phyloP scores from a whole-genome alignment of 2,797 vertebrate genomes.

The Psittacula derbiana region DNA sequence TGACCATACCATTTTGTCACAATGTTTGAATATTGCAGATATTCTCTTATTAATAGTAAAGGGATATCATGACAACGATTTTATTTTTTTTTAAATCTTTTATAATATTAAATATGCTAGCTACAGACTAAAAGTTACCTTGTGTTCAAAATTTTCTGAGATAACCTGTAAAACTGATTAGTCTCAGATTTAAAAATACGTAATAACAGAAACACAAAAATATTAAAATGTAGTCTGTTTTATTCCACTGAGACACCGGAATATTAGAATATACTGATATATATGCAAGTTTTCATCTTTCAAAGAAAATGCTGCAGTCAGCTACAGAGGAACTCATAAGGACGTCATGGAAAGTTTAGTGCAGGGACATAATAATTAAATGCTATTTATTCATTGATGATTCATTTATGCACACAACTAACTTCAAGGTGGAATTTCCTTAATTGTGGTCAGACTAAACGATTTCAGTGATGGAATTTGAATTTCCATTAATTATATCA shows the following conservation, averaged over 20 bases:
- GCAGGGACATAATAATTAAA: neutral
- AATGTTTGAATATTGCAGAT: neutral
- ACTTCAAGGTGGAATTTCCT: neutral
- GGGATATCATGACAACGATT: neutral
- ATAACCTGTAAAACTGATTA: neutral
- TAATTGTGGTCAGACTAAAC: neutral
- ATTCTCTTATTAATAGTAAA: neutral
- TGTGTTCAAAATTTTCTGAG: neutral
- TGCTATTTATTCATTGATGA: neutral
- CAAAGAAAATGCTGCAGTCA: neutral
- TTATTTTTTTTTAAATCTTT: fast-evolving
- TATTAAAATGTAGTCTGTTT: neutral
- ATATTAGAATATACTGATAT: neutral
- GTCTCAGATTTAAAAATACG: neutral
- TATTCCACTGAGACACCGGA: neutral
- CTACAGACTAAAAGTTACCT: neutral
- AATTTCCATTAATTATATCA: neutral
- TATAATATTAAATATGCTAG: neutral
- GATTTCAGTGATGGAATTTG: neutral
- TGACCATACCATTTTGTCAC: neutral
- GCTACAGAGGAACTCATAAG: neutral
- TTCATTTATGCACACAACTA: neutral
- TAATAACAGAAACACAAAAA: neutral
- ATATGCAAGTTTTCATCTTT: neutral
- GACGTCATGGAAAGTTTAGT: neutral